phyloP scores from a whole-genome alignment of 2,888 invertebrate genomes.

The Deroplatys truncata region DNA sequence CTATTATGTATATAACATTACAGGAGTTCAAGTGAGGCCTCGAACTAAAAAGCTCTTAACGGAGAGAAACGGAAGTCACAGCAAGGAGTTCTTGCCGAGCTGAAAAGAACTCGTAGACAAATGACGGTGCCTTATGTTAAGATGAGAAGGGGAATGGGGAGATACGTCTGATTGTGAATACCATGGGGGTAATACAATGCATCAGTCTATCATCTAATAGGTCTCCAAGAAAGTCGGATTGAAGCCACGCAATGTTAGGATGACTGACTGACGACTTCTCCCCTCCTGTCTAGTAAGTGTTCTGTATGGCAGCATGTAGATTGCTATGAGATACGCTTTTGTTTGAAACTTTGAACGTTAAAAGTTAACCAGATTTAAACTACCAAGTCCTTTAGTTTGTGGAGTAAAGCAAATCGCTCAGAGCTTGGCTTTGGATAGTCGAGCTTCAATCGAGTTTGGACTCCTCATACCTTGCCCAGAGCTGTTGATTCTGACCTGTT shows the following conservation, averaged over 20 bases:
- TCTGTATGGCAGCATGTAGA: neutral
- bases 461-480: no score
- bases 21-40: neutral
- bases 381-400: neutral
- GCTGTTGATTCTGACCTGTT: no score
- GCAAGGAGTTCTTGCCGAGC: neutral
- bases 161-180: neutral
- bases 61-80: constrained; percentile 1
- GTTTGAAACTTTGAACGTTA: neutral
- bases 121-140: neutral
- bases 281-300: neutral
- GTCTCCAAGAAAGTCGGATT: neutral
- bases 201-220: neutral
- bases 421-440: no score
- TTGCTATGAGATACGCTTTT: neutral
- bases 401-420: neutral
- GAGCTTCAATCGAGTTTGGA: no score
- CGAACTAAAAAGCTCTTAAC: neutral
- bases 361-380: neutral
- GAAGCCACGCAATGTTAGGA: neutral
- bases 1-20: constrained; percentile 15
- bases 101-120: neutral
- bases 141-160: neutral
- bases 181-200: constrained; percentile 1
- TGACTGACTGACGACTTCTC: neutral